Base-by-base conservation (phyloP, 1,140 invertebrate species). In the Lordiphosa clarofinis region DNA sequence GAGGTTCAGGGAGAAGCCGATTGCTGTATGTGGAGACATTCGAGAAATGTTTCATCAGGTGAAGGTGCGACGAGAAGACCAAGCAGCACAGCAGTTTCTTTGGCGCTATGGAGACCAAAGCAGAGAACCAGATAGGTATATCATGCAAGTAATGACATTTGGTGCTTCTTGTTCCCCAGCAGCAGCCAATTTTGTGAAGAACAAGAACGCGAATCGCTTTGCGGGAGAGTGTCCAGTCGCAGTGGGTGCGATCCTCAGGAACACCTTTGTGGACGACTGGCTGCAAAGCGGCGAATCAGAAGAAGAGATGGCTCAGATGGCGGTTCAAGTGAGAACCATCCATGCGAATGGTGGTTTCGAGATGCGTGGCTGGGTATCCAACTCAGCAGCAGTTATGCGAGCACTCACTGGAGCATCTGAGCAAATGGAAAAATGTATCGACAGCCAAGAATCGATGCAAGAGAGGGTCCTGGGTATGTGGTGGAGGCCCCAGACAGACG, bases 71-170 rank as follows among this genome's bases (percentile, higher is more conserved):
- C 8, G 4, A 12, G 36, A 37, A 37, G 36, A 37, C 36, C 36
- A 37, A 4, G 36, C 36, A 12, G 36, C 36, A 12, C 36, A 0
- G 4, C 5, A 21, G 47, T 15, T 39, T 39, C 21, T 6, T 6
- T 28, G 24, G 4, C 21, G 15, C 56, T 93, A 37, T 37, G 36
- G 36, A 37, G 36, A n/a, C 4, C 36, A 5, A 11, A n/a, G 9
- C 35, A 11, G 35, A 10, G 7, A 47, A 46, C 56, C 56, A 4
- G 60, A 66, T 2, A 54, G 52, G n/a, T 89, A 81, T 46, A 35
- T 36, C 1, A 89, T 89, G 84, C 72, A 52, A 0, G 70, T 69
- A 0, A 66, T 89, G 52, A 79, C 87, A 1, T 89, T 89, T 46
- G 87, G 81, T 0, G 72, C 81, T 0, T 60, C 46, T 4, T 81